Percentiles rank a stretch among this genome's conserved stretches.
phyloP scores from a whole-genome alignment of 2,888 invertebrate species.

The Parnassius orleans region DNA sequence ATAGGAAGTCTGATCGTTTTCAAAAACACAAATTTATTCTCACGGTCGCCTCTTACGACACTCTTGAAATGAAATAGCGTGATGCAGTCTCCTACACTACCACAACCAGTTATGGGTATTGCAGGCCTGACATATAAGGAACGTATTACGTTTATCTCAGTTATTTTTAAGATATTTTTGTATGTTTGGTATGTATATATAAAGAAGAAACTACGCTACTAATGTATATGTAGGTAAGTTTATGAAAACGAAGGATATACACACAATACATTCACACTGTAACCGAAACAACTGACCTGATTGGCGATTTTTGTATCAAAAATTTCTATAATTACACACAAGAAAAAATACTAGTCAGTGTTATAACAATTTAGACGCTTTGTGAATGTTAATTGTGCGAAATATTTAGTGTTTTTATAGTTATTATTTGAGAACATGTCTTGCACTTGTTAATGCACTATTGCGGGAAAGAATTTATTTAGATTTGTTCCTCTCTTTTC shows the following conservation, averaged over 20 bases:
- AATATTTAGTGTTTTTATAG: slow-evolving; percentile 27
- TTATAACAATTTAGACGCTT: slow-evolving; percentile 45
- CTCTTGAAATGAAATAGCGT: too few species aligned
- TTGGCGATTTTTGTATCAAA: slow-evolving; percentile 13
- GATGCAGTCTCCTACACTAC: too few species aligned
- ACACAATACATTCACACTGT: slow-evolving; percentile 35
- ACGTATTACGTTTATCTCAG: too few species aligned
- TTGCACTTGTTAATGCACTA: slow-evolving; percentile 1
- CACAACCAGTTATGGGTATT: too few species aligned
- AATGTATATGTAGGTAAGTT: not conserved
- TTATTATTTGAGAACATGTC: slow-evolving; percentile 12
- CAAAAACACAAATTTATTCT: too few species aligned
- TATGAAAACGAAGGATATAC: slow-evolving; percentile 1
- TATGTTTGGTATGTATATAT: too few species aligned
- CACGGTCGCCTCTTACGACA: too few species aligned
- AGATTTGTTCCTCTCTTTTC: too few species aligned
- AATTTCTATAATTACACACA: slow-evolving; percentile 1
- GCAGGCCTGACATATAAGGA: too few species aligned
- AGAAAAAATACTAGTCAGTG: slow-evolving; percentile 13
- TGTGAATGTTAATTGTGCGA: slow-evolving; percentile 58
- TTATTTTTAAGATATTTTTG: too few species aligned
- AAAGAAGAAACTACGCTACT: not conserved
- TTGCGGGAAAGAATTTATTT: too few species aligned
- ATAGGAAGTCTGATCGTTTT: too few species aligned
- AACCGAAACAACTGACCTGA: slow-evolving; percentile 13